Percentiles rank a stretch among this genome's conserved stretches.
Conservation (phyloP, 2,888 invertebrate genomes). For the Ornithoptera alexandrae region DNA sequence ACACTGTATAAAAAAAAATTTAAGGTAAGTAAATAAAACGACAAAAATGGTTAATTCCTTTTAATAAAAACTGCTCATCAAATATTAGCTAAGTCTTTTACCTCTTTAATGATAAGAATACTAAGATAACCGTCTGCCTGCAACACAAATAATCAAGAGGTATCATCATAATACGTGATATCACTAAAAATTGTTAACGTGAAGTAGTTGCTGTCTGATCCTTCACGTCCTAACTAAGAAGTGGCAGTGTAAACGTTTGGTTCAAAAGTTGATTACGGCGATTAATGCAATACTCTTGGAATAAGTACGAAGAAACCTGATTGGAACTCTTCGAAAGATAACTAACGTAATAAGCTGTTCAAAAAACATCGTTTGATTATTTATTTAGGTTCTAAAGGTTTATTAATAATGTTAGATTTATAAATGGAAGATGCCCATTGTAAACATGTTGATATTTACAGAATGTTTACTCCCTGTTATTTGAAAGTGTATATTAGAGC, state of each 20-base stretch:
- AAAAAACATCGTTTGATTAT: background rate
- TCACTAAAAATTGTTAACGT: background rate
- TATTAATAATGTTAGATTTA: too few relatives aligned
- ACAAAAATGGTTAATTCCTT: constrained; percentile 33
- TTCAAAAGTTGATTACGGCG: background rate
- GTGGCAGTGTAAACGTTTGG: background rate
- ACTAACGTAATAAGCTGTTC: background rate
- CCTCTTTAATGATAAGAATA: constrained; percentile 49
- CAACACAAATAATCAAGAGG: background rate
- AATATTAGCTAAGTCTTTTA: constrained; percentile 74
- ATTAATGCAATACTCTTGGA: background rate
- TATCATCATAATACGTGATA: background rate
- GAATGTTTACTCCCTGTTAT: too few relatives aligned
- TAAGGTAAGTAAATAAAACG: constrained; percentile 6
- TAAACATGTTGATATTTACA: too few relatives aligned
- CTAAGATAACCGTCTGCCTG: constrained; percentile 2
- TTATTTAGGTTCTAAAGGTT: background rate
- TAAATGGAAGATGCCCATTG: too few relatives aligned
- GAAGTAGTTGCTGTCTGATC: background rate
- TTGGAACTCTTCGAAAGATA: background rate
- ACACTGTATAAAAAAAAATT: background rate
- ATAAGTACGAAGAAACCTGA: background rate
- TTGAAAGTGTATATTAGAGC: too few relatives aligned
- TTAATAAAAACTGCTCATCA: constrained; percentile 68
- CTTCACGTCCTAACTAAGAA: background rate